A percentile compares a stretch with the other conserved stretches of the same genome.
These are phyloP conservation scores for Sebastes nivosus DNA, from an alignment of 2,797 vertebrate genomes.

Conservation along the genomic window DNA sequence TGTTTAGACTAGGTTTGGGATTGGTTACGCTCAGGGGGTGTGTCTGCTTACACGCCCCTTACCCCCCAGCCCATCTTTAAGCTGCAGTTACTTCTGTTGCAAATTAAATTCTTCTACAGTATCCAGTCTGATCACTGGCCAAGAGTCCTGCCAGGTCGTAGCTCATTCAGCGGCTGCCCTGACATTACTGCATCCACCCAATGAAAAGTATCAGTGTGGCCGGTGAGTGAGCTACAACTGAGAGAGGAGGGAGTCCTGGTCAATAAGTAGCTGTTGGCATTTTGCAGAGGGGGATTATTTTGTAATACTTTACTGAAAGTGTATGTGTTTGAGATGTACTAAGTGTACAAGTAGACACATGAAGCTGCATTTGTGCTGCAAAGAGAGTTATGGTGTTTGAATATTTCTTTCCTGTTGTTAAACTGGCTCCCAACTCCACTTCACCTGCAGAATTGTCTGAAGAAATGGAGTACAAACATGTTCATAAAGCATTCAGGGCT, in stretches of 20 bases:
- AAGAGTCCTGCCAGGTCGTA: not conserved
- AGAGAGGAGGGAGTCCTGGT: not conserved
- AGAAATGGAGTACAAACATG: not conserved
- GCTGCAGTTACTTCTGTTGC: constrained; percentile 6
- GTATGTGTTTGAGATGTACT: not conserved
- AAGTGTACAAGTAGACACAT: not conserved
- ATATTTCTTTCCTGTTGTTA: too few species aligned
- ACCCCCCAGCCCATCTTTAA: not conserved
- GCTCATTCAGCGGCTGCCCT: constrained; percentile 9
- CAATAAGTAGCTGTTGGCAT: not conserved
- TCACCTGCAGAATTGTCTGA: not conserved
- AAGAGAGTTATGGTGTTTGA: not conserved
- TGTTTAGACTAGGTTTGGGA: constrained; percentile 13
- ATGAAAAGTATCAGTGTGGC: constrained; percentile 3
- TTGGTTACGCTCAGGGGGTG: constrained; percentile 45
- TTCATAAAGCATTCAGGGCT: not conserved
- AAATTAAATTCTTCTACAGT: not conserved
- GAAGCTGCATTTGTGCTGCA: not conserved
- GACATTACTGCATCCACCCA: constrained; percentile 28
- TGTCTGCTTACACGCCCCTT: constrained; percentile 39
- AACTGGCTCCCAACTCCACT: not conserved
- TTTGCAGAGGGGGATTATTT: not conserved
- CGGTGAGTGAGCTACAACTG: constrained; percentile 11
- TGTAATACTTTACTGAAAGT: not conserved
- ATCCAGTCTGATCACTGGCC: not conserved